Evolutionary conservation across 2,888 invertebrate species (phyloP), one percentile per base, ranked within the genome.

Genomic region (Diarsia rubi): DNA sequence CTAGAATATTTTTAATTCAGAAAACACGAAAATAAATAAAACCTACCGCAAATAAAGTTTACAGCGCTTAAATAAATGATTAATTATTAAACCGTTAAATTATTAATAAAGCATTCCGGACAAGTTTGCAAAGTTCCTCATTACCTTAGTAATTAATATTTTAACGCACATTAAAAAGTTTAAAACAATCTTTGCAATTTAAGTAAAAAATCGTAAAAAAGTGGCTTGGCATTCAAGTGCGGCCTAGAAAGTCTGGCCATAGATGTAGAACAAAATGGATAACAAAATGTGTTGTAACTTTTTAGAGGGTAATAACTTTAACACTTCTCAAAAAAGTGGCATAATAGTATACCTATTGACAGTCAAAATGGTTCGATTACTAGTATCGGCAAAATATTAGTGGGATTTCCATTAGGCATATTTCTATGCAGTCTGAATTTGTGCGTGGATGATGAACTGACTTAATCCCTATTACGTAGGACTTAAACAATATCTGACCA

Each of bases 61-160:
- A 27, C 12, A 60, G n/a, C 27, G 21, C 4, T 27, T 37, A 59
- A 21, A 60, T 12, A 57, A 68, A 42, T 31, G 59, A 82, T 73
- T 37, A 63, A 82, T 73, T 37, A 27, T 8, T 16, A 19, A 67
- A 37, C 81, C 47, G 16, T 52, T 42, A 31, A 74, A 49, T 64
- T 37, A 42, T 72, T 65, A 74, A 63, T 45, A 14, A 24, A 70
- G 62, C 37, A 72, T 67, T 68, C 31, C 52, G 47, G 68, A 57
- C 45, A 57, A 73, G 24, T 60, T 75, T 14, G 57, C 16, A 72
- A 79, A 73, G n/a, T 67, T 62, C 63, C 73, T 68, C 69, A 79
- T 79, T 70, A 83, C 3, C 2, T 63, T 1, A 57, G 57, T 70
- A 73, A 83, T 83, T 83, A 82, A 79, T 76, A 79, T 68, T 83